These are phyloP conservation scores for Megalopta genalis DNA, from an alignment of 1,140 invertebrate genomes.

Conservation along the genomic window DNA sequence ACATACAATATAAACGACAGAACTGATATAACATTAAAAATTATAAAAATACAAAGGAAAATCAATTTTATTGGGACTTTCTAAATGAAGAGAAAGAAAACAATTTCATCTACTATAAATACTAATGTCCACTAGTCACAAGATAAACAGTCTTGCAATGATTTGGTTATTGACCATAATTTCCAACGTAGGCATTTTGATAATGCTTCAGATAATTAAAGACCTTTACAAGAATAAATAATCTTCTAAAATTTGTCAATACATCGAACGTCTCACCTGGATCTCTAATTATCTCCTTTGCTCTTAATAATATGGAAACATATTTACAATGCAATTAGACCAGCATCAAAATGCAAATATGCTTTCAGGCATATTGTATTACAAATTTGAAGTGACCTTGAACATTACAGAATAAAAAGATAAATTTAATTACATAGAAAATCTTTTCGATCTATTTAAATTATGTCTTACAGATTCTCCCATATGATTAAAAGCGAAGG, in stretches of 20 bases:
- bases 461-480: too few species aligned
- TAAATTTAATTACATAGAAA: too few species aligned
- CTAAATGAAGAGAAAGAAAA: background rate
- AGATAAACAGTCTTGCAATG: constrained; percentile 53
- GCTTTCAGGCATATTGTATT: too few species aligned
- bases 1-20: background rate
- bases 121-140: constrained; percentile 38
- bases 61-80: background rate
- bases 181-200: constrained; percentile 26
- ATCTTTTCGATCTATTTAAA: too few species aligned
- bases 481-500: too few species aligned
- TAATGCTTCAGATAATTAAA: constrained; percentile 37
- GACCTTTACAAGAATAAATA: constrained; percentile 42
- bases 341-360: too few species aligned
- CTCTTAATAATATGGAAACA: too few species aligned
- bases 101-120: constrained; percentile 45
- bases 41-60: constrained; percentile 20
- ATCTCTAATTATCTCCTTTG: too few species aligned
- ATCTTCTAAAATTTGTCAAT: constrained; percentile 32
- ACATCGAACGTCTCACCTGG: background rate
- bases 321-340: too few species aligned
- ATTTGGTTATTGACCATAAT: constrained; percentile 45
- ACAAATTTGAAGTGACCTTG: too few species aligned
- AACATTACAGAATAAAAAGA: too few species aligned
- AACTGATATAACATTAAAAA: constrained; percentile 17